Percentiles rank a stretch among this genome's conserved stretches.
Evolutionary conservation across 2,113 vertebrate genomes (phyloP).

Genomic region (Ivindomyrus marchei): DNA sequence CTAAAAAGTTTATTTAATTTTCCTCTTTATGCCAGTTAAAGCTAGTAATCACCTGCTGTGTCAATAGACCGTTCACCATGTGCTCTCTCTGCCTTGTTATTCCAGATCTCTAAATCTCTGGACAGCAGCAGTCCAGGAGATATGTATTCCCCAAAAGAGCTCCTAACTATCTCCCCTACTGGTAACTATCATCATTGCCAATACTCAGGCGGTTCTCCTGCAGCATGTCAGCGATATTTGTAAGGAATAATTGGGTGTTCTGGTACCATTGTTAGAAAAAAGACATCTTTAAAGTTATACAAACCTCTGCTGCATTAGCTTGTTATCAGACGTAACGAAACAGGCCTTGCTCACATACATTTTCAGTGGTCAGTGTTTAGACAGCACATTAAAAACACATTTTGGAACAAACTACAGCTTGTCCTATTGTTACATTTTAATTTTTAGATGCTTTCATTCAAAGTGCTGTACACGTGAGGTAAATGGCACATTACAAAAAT

Average conservation of each 20-base stretch:
- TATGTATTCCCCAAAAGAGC: slow-evolving; percentile 47
- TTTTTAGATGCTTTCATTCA: background rate
- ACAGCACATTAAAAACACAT: slow-evolving; percentile 12
- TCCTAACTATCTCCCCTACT: slow-evolving; percentile 39
- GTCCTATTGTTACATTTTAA: slow-evolving; percentile 9
- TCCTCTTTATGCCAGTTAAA: slow-evolving; percentile 24
- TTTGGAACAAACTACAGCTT: slow-evolving; percentile 39
- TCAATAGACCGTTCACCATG: slow-evolving; percentile 30
- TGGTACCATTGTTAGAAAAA: slow-evolving; percentile 35
- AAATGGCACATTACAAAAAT: background rate
- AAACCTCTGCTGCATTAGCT: slow-evolving; percentile 40
- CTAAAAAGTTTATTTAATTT: background rate
- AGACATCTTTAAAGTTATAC: slow-evolving; percentile 42
- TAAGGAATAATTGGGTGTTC: slow-evolving; percentile 49
- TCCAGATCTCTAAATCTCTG: slow-evolving; percentile 40
- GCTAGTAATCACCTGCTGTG: slow-evolving; percentile 35
- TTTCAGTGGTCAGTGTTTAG: slow-evolving; percentile 35
- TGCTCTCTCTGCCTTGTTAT: slow-evolving; percentile 44
- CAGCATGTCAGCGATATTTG: slow-evolving; percentile 35
- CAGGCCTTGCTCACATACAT: slow-evolving; percentile 8
- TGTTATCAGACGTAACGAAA: slow-evolving; percentile 20
- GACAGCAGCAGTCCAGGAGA: slow-evolving; percentile 41
- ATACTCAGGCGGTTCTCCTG: slow-evolving; percentile 23
- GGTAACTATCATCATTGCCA: slow-evolving; percentile 35
- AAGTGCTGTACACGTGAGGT: background rate